phyloP scores from a whole-genome alignment of 2,888 invertebrate species.

The Tipula confusa region DNA sequence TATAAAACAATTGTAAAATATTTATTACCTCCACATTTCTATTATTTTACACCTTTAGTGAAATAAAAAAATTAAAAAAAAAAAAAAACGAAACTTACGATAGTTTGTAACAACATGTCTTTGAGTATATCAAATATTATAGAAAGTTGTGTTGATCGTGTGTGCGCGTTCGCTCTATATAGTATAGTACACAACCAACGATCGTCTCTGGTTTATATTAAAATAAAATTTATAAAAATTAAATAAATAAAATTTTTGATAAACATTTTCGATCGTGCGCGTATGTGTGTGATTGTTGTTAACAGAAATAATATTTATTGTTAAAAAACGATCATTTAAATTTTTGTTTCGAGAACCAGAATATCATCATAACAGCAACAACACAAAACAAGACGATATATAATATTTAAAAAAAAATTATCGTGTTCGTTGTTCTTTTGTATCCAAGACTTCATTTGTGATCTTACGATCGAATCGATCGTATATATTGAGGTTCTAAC shows the following conservation, averaged over 20 bases:
- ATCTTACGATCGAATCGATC: background rate
- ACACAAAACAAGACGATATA: background rate
- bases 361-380: background rate
- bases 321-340: background rate
- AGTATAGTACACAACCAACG: background rate
- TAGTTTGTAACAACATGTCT: background rate
- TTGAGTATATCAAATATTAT: background rate
- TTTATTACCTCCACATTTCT: background rate
- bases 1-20: background rate
- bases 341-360: background rate
- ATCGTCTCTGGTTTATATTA: constrained; percentile 3
- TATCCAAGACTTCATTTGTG: constrained; percentile 25
- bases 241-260: background rate
- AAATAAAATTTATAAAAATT: background rate
- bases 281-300: background rate
- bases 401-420: background rate
- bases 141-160: background rate
- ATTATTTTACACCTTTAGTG: background rate
- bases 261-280: background rate
- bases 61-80: no score
- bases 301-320: background rate
- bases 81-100: background rate
- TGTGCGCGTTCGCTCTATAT: background rate
- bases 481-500: background rate
- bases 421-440: background rate